These are phyloP conservation scores for Pandemis cinnamomeana DNA, from an alignment of 2,888 invertebrate species.

Conservation along the genomic window DNA sequence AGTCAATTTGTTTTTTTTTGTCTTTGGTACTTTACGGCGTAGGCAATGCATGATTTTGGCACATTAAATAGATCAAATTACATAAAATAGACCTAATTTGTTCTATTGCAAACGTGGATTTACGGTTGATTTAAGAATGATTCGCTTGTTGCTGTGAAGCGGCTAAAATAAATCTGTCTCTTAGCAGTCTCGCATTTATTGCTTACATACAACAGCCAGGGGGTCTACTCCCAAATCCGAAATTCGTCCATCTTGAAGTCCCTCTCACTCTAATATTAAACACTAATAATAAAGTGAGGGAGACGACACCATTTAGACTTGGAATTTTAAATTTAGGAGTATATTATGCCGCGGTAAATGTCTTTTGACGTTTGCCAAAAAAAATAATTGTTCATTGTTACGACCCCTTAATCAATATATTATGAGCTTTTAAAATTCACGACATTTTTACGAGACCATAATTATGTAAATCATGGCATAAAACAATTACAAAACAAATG, in stretches of 20 bases:
- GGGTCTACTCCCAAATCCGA: no score
- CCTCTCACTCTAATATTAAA: no score
- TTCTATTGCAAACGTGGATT: not conserved
- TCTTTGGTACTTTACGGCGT: constrained; percentile 37
- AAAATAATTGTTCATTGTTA: no score
- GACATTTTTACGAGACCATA: no score
- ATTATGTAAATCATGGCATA: not conserved
- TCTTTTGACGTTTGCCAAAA: no score
- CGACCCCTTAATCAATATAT: no score
- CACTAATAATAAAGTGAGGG: no score
- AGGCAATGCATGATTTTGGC: constrained; percentile 52
- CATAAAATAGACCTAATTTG: not conserved
- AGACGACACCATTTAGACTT: no score
- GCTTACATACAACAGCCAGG: not conserved
- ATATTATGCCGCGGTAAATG: no score
- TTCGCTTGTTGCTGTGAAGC: not conserved
- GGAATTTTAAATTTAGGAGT: no score
- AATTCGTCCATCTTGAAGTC: no score
- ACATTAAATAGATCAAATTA: constrained; percentile 46
- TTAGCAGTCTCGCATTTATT: not conserved
- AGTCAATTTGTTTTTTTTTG: constrained; percentile 41
- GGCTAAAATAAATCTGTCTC: not conserved
- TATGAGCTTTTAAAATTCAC: no score
- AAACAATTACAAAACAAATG: not conserved
- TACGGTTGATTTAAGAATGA: not conserved